A percentile compares a stretch with the other conserved stretches of the same genome.
phyloP scores from a whole-genome alignment of 2,888 invertebrate species.

The Trissolcus japonicus region DNA sequence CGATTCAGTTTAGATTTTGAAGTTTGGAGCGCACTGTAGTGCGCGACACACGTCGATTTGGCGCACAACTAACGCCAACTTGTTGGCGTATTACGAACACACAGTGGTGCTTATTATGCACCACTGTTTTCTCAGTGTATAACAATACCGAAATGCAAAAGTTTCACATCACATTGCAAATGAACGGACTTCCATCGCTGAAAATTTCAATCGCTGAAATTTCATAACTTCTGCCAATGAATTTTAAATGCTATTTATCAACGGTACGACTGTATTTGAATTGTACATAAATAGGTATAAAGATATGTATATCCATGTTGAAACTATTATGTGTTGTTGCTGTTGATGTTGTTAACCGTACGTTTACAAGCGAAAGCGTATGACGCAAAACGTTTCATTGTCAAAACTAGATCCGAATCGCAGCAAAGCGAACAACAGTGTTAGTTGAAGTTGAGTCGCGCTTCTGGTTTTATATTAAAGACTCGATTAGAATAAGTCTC shows the following conservation, averaged over 20 bases:
- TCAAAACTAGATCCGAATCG: slow-evolving; percentile 36
- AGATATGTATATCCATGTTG: slow-evolving; percentile 65
- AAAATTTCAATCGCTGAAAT: slow-evolving; percentile 1
- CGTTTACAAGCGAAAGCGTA: slow-evolving; percentile 54
- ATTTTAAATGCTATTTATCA: slow-evolving; percentile 1
- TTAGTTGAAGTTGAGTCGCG: slow-evolving; percentile 25
- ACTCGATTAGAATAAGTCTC: slow-evolving; percentile 16
- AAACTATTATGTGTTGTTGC: slow-evolving; percentile 74
- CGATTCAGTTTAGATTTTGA: no score
- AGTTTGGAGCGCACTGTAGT: no score
- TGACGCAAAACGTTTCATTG: slow-evolving; percentile 39
- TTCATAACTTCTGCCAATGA: not conserved
- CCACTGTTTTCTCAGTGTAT: no score
- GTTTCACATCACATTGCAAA: not conserved
- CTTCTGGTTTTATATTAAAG: slow-evolving; percentile 36
- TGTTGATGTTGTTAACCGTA: slow-evolving; percentile 75
- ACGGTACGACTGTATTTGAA: slow-evolving; percentile 11
- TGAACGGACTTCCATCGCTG: not conserved
- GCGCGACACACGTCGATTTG: no score
- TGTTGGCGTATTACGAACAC: no score
- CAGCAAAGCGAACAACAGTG: slow-evolving; percentile 23
- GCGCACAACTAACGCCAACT: no score
- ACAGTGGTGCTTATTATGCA: no score
- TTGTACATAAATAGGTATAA: slow-evolving; percentile 36
- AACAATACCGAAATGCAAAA: slow-evolving; percentile 21